Evolutionary conservation across 2,888 invertebrate genomes (phyloP), one percentile per base, ranked within the genome.

Genomic region (Amphipoea lucens): DNA sequence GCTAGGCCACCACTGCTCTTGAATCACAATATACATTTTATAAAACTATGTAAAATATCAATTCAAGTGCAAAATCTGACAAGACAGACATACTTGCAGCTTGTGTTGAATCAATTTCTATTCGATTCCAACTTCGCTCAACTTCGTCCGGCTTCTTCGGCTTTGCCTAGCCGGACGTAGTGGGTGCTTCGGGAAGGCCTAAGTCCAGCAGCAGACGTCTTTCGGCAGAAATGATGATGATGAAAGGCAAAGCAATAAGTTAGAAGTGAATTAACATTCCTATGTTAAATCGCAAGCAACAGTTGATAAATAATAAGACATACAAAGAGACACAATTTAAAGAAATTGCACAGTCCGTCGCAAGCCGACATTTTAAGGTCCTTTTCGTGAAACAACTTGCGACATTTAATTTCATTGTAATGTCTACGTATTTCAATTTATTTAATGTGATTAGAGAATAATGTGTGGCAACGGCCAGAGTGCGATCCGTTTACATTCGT

Each of bases 351-450:
- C 23, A 81, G 66, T 78, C 77, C 63, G 45, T 67, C 29, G 42
- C 40, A 62, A 67, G 42, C n/a, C 74, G 79, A 74, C 77, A 82
- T 74, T 81, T 75, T 88, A 88, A 86, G 60, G 72, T 54, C 76
- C 48, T 86, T 78, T 80, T 67, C 69, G 72, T 78, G 76, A 74
- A 70, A 79, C 83, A 76, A 73, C 79, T 86, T 78, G 78, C 79
- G 62, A 81, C 83, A 86, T 79, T 79, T 75, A 48, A 83, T 79
- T 69, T 80, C 71, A 75, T 71, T 72, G 76, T 76, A 82, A 76
- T 80, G 74, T 63, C 74, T 79, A n/a, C 51, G 63, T 70, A 78
- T 73, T 88, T 87, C 80, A 77, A 81, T 83, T 76, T 79, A 81
- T 81, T 82, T 70, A 54, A 76, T 79, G 68, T 76, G 76, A 79